Evolutionary conservation across 2,888 invertebrate species (phyloP).

Genomic region (Eupithecia inturbata): DNA sequence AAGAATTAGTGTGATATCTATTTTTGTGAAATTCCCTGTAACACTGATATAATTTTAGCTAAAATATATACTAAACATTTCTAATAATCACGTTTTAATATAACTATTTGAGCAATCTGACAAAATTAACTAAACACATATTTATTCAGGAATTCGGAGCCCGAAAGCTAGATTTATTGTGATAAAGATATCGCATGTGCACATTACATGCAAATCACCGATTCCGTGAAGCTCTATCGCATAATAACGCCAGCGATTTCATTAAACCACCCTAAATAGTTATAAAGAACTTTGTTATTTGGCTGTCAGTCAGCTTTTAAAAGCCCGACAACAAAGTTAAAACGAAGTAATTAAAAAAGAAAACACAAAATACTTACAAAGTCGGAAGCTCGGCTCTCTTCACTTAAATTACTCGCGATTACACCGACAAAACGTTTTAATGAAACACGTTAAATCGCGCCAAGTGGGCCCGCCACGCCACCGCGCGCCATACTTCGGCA

Average conservation of each 20-base stretch:
- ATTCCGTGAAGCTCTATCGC: conserved; percentile 64
- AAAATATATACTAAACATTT: not conserved
- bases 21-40: not conserved
- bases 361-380: conserved; percentile 84
- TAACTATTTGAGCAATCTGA: not conserved
- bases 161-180: not conserved
- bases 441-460: conserved; percentile 83
- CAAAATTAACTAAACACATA: not conserved
- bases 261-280: conserved; percentile 80
- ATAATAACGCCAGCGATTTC: conserved; percentile 74
- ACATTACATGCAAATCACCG: conserved; percentile 53
- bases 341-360: conserved; percentile 85
- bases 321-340: conserved; percentile 82
- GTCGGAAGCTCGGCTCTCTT: conserved; percentile 83
- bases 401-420: conserved; percentile 84
- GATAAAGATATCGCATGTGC: conserved; percentile 34
- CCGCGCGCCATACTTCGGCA: conserved; percentile 72
- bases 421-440: conserved; percentile 84
- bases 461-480: conserved; percentile 71
- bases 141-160: not conserved
- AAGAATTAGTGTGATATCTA: not conserved
- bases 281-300: conserved; percentile 82
- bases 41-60: not conserved
- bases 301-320: conserved; percentile 84
- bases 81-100: not conserved